Conservation (phyloP, 1,140 invertebrate species). For the Yoshiicerus persimilis region DNA sequence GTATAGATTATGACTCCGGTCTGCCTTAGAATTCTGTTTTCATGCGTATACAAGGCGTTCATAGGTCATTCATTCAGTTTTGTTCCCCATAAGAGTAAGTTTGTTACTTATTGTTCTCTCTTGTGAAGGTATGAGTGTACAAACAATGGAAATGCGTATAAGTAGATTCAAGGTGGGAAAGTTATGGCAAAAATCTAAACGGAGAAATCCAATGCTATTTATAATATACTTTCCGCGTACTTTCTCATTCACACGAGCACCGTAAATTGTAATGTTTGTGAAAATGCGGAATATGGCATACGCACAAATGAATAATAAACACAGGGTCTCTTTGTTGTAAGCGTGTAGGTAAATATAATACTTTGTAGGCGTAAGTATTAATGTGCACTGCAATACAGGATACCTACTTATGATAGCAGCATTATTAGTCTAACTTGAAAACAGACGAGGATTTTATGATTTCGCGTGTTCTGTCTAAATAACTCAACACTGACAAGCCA, state of each 20-base stretch:
- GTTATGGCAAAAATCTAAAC: background rate
- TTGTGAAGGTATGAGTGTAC: background rate
- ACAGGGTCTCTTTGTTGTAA: background rate
- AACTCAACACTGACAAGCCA: slow-evolving; percentile 37
- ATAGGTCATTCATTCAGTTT: background rate
- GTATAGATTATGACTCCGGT: background rate
- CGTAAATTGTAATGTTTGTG: too few relatives aligned
- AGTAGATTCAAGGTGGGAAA: background rate
- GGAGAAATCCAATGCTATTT: background rate
- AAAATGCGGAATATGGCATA: background rate
- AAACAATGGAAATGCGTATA: background rate
- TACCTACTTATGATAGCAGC: background rate
- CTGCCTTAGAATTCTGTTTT: background rate
- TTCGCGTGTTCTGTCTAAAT: slow-evolving; percentile 30
- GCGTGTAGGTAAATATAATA: background rate
- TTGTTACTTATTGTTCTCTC: background rate
- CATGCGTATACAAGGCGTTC: background rate
- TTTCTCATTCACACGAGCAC: background rate
- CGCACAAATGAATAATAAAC: background rate
- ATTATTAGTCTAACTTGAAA: background rate
- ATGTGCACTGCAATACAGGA: background rate
- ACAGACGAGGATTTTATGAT: slow-evolving; percentile 22
- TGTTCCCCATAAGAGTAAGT: background rate
- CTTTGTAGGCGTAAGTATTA: background rate
- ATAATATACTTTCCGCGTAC: background rate